Conservation (phyloP, 2,113 vertebrate genomes). For the Arenaria interpres region DNA sequence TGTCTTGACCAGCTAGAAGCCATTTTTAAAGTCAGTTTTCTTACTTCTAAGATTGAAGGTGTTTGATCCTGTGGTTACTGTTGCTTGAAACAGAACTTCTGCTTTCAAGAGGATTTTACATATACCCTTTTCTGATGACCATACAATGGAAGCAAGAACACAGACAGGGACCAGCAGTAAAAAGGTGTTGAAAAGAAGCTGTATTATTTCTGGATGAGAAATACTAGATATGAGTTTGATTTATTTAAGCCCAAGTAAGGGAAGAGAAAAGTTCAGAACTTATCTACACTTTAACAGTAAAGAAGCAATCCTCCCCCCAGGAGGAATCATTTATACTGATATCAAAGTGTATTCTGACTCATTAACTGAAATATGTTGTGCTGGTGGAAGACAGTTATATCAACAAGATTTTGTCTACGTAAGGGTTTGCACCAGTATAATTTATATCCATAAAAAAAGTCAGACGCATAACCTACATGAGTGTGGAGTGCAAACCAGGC, state of each 20-base stretch:
- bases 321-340: slow-evolving; percentile 37
- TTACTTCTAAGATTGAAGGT: neutral
- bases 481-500: neutral
- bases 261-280: slow-evolving; percentile 17
- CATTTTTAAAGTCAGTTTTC: neutral
- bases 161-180: neutral
- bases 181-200: slow-evolving; percentile 14
- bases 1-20: neutral
- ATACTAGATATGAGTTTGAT: neutral
- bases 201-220: slow-evolving; percentile 17
- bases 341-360: slow-evolving; percentile 60
- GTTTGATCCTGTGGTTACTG: neutral
- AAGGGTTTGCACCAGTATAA: neutral
- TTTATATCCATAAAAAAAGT: neutral
- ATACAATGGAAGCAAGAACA: neutral
- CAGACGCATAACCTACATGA: neutral
- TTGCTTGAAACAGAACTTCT: slow-evolving; percentile 9
- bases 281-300: slow-evolving; percentile 35
- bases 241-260: neutral
- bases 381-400: slow-evolving; percentile 24
- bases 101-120: slow-evolving; percentile 9
- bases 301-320: slow-evolving; percentile 5
- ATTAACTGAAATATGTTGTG: slow-evolving; percentile 46
- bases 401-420: slow-evolving; percentile 39
- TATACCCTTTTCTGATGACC: neutral